phyloP scores from a whole-genome alignment of 1,140 invertebrate genomes.

The Neodiprion pinetum region DNA sequence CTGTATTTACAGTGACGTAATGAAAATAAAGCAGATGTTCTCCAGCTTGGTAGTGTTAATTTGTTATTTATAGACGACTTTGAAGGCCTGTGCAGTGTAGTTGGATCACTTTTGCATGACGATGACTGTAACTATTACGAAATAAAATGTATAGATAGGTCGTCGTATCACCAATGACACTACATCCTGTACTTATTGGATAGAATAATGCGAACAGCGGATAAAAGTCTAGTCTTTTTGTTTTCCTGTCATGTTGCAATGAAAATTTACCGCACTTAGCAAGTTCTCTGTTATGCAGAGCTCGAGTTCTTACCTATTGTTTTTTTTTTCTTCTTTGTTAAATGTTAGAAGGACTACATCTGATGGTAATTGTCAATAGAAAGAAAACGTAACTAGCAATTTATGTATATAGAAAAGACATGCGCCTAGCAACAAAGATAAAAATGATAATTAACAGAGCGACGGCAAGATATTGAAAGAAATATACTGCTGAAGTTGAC shows the following conservation, averaged over 20 bases:
- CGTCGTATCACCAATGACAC: not conserved
- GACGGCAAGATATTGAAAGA: not conserved
- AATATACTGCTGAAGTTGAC: no score
- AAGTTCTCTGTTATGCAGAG: no score
- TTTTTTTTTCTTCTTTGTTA: no score
- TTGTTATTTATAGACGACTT: conserved; percentile 56
- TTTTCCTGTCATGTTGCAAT: not conserved
- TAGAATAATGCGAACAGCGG: not conserved
- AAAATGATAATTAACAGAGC: not conserved
- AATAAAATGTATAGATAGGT: conserved; percentile 16
- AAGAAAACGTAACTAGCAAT: no score
- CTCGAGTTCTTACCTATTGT: no score
- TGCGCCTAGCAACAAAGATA: no score
- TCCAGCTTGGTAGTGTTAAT: conserved; percentile 32
- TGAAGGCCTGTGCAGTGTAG: conserved; percentile 53
- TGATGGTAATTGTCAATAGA: no score
- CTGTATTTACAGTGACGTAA: no score
- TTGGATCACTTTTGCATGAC: conserved; percentile 45
- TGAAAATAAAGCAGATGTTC: not conserved
- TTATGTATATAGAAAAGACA: no score
- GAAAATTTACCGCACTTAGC: no score
- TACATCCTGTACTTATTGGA: not conserved
- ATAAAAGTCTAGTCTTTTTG: not conserved
- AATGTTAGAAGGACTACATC: no score
- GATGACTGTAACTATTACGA: not conserved